Evolutionary conservation across 1,140 invertebrate genomes (phyloP), one percentile per base, ranked within the genome.

Genomic region (Oryctes rhinoceros): DNA sequence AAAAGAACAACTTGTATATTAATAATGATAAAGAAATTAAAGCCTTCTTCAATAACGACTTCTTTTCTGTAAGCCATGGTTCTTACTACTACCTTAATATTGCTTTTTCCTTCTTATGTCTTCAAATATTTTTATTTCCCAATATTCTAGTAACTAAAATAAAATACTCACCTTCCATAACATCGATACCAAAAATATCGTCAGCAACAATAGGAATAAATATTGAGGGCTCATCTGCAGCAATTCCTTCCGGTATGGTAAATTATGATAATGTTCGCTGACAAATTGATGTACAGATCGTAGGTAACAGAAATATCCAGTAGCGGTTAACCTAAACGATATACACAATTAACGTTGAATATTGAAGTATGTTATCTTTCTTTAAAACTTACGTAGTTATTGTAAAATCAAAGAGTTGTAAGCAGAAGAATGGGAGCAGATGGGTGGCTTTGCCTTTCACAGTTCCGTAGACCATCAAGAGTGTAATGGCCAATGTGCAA

Each of bases 331-430:
- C 75, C 94, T 95, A 88, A 88, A 75, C 77, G 53, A 78, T 9
- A 49, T 59, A 20, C 15, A 59, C n/a, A 18, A 59, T 7, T 59
- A 1, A 79, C 7, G 39, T 39, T 18, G 9, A 80, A 78, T 44
- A 4, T 53, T 18, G 62, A 78, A 30, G 49, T 18, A 13, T 6
- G 39, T 79, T 11, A 80, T 24, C 11, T 15, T 35, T 39, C n/a
- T 18, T 75, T 20, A 44, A 44, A 47, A 65, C 91, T 92, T 89
- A 95, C 94, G 93, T 93, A 77, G 94, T 94, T 80, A 96, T 93
- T 82, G 94, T 95, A 89, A 96, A 96, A 88, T 96, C 95, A 87
- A 96, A 96, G 53, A 96, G 91, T 89, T 96, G 95, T 2, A 96
- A 90, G 83, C 94, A 96, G 89, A 97, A 96, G 89, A 96, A 96